phyloP scores from a whole-genome alignment of 2,888 invertebrate genomes.

The Halictus quadricinctus region DNA sequence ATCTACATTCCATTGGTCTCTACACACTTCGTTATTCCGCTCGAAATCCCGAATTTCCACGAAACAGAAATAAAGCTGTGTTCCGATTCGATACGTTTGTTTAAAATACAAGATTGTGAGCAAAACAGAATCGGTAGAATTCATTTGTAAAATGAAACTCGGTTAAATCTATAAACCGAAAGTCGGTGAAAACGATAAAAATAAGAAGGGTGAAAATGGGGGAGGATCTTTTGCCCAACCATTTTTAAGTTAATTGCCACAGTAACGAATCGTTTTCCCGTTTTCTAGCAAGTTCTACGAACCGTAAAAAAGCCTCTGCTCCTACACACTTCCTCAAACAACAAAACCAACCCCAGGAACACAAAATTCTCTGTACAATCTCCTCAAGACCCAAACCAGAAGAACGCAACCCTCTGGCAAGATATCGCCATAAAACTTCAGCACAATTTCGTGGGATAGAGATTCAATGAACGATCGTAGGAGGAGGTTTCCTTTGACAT shows the following conservation, averaged over 20 bases:
- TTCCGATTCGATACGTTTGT: neutral
- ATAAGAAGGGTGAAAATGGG: neutral
- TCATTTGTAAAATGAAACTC: neutral
- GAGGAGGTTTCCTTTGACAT: slow-evolving; percentile 68
- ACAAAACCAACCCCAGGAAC: neutral
- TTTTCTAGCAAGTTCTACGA: neutral
- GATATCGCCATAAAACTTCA: slow-evolving; percentile 1
- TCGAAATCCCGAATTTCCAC: neutral
- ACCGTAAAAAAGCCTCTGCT: neutral
- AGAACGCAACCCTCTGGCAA: neutral
- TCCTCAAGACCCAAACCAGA: neutral
- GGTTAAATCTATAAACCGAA: neutral
- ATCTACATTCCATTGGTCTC: slow-evolving; percentile 14
- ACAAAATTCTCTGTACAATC: neutral
- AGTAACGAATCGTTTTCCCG: neutral
- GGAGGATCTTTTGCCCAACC: neutral
- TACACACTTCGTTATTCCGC: neutral
- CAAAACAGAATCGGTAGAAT: neutral
- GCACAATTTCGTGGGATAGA: slow-evolving; percentile 26
- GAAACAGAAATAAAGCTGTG: neutral
- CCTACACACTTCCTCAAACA: neutral
- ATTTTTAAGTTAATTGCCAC: neutral
- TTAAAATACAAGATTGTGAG: neutral
- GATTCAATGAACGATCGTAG: slow-evolving; percentile 74
- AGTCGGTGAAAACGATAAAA: neutral